Base-by-base conservation (phyloP, 2,797 vertebrate genomes). In the Lacerta bilineata region DNA sequence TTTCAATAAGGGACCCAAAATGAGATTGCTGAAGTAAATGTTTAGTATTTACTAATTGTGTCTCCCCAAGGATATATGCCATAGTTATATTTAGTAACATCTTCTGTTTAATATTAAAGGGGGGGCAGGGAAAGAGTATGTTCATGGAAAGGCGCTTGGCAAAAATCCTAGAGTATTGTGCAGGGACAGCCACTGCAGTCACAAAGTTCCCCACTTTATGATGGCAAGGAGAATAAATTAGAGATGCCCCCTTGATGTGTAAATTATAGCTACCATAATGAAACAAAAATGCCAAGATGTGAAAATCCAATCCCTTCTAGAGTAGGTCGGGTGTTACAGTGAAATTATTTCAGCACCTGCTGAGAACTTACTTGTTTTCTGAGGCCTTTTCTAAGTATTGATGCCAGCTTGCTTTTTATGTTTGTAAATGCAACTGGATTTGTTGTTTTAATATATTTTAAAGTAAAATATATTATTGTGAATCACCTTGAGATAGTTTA, bases 1-100 rank as follows among this genome's bases (percentile, higher is more conserved):
- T 94, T 95, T 94, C 91, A 93, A 93, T 93, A 94, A 91, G 95
- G 87, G 74, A 55, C 20, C 89, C 84, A 89, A 96, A 87, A 82
- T 86, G 91, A 11, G 55, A 25, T 85, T 85, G 41, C 85, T 93
- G 0, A 0, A 93, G 85, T 92, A 90, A 33, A 86, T 91, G 89
- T 91, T 64, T 82, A 90, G 66, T 90, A 89, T 61, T 1, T 91
- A 84, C 29, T 93, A 81, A 39, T 84, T 71, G 43, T 86, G 39
- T 8, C n/a, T 59, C 66, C 78, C 90, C 5, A 46, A 84, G 87
- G 89, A 92, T 0, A 0, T 50, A 76, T 27, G 9, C 1, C 93
- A 88, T 80, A 55, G 83, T 93, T 90, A 89, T 88, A 90, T 89
- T 92, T 92, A 90, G 46, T 89, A 91, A 90, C 91, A 83, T 69